Evolutionary conservation across 1,140 invertebrate genomes (phyloP).

Genomic region (Asbolus verrucosus): DNA sequence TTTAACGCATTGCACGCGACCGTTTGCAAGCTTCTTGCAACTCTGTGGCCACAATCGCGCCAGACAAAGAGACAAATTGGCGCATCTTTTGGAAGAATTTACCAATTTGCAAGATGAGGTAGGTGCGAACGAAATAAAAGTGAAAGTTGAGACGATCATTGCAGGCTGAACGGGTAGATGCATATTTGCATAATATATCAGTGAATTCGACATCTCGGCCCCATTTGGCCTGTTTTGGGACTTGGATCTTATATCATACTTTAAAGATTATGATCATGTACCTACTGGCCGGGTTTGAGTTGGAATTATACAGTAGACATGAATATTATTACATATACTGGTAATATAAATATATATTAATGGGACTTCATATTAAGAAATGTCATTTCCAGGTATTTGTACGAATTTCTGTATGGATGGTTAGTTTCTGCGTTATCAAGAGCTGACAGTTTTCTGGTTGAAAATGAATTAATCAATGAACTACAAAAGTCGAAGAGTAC

Average conservation of each 20-base stretch:
- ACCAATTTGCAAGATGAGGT: constrained; percentile 94
- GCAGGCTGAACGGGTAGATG: constrained; percentile 92
- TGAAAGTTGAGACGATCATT: constrained; percentile 54
- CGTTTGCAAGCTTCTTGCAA: constrained; percentile 89
- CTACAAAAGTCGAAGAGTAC: constrained; percentile 69
- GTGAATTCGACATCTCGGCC: constrained; percentile 77
- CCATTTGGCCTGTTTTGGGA: constrained; percentile 91
- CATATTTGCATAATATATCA: constrained; percentile 80
- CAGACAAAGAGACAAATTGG: constrained; percentile 92
- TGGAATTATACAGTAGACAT: constrained; percentile 95
- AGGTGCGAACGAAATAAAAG: too few species aligned
- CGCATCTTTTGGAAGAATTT: constrained; percentile 90
- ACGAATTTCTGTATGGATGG: constrained; percentile 96
- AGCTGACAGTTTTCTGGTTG: constrained; percentile 86
- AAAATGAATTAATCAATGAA: constrained; percentile 77
- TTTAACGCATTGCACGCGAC: constrained; percentile 86
- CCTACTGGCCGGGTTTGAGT: constrained; percentile 92
- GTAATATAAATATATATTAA: constrained; percentile 66
- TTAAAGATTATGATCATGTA: constrained; percentile 96
- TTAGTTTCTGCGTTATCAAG: constrained; percentile 89
- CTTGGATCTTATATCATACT: constrained; percentile 97
- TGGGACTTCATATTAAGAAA: too few species aligned
- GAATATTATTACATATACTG: constrained; percentile 97
- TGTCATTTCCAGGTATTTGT: constrained; percentile 80
- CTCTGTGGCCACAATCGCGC: constrained; percentile 95